Evolutionary conservation across 2,113 vertebrate genomes (phyloP).

Genomic region (Pleuronectes platessa): DNA sequence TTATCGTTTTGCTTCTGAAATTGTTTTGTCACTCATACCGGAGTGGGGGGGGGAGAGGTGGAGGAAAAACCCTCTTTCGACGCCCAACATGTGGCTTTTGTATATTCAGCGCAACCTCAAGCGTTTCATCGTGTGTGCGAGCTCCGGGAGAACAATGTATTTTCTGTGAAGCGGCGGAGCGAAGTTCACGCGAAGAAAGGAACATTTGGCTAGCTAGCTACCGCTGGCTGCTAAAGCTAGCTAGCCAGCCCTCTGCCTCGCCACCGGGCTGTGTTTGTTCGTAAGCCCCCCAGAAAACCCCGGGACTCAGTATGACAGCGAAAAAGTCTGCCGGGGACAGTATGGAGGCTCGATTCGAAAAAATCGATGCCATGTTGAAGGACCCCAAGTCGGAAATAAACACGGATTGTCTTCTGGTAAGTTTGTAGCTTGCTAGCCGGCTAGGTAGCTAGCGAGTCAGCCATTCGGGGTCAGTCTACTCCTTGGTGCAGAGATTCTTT

Average conservation of each 20-base stretch:
- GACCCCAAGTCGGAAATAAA: constrained; percentile 98
- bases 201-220: constrained; percentile 78
- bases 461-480: constrained; percentile 66
- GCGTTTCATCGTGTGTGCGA: constrained; percentile 54
- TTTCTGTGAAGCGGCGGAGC: constrained; percentile 70
- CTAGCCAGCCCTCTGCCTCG: constrained; percentile 67
- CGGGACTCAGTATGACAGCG: constrained; percentile 53
- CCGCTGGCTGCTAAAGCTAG: constrained; percentile 69
- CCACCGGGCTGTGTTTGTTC: constrained; percentile 63
- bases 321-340: constrained; percentile 93
- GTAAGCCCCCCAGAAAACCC: constrained; percentile 12
- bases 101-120: constrained; percentile 49
- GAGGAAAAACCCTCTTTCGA: constrained; percentile 29
- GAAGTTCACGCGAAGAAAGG: constrained; percentile 76
- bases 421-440: constrained; percentile 72
- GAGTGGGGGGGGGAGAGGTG: constrained; percentile 19
- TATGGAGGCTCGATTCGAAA: constrained; percentile 94
- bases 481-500: constrained; percentile 45
- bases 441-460: constrained; percentile 56
- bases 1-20: constrained; percentile 68
- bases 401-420: constrained; percentile 98
- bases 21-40: constrained; percentile 62
- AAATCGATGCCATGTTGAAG: constrained; percentile 95
- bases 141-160: constrained; percentile 67
- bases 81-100: constrained; percentile 76